Evolutionary conservation across 2,888 invertebrate species (phyloP), one percentile per base, ranked within the genome.

Genomic region (Hypselothyrea guttata): DNA sequence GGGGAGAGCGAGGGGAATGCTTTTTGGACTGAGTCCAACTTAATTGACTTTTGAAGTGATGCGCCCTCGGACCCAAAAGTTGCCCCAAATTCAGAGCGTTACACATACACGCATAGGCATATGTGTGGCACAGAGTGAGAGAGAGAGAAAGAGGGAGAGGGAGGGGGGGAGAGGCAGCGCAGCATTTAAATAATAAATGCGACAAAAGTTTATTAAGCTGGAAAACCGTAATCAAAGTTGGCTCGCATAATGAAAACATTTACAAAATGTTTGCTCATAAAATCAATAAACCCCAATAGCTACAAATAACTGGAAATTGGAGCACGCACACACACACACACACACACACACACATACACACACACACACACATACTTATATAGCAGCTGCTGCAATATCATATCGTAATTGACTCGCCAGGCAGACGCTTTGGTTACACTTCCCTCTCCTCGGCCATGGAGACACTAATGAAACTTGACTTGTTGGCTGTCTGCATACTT

Each of bases 21-120:
- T 7, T 52, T 40, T 37, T 15, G 11, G 41, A 15, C 11, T n/a
- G 38, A 37, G 69, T 59, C 64, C 78, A 48, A 68, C 81, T 83
- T 78, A 78, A 78, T 78, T 78, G 78, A 78, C 78, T 83, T 78
- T 83, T 75, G 73, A 78, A 78, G 83, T 83, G 81, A 66, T 68
- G 64, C 38, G 18, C 38, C 47, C 46, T 40, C 40, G 41, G 35
- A 54, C 54, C 53, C 41, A 45, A 64, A 68, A 68, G 52, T 52
- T 64, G 63, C 47, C 64, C 59, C 64, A 62, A 63, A 49, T 69
- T 60, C 22, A 22, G 2, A 22, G 22, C n/a, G n/a, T n/a, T 28
- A 27, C 16, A 38, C 31, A 42, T 27, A 11, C 13, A 42, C 13
- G n/a, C 34, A 27, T 11, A 28, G 8, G 3, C 30, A 2, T 16